These are phyloP conservation scores for Cataglyphis altisquamis DNA, from an alignment of 2,888 invertebrate genomes.

Conservation along the genomic window DNA sequence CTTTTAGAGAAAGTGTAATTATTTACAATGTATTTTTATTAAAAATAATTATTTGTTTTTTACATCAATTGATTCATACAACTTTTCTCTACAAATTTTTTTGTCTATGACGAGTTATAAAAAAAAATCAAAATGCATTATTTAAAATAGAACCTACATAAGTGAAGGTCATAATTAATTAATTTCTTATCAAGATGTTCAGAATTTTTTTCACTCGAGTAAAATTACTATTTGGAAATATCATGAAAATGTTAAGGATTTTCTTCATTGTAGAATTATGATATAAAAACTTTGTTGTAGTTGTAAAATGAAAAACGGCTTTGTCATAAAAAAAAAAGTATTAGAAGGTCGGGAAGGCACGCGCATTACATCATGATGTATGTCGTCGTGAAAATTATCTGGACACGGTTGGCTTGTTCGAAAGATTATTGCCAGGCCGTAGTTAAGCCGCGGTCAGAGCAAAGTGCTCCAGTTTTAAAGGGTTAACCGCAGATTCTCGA, in stretches of 20 bases:
- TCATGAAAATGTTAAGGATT: background rate
- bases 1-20: too few relatives aligned
- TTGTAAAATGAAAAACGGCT: background rate
- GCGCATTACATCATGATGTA: conserved; percentile 29
- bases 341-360: conserved; percentile 1
- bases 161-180: conserved; percentile 4
- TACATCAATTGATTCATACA: too few relatives aligned
- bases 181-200: background rate
- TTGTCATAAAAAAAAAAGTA: background rate
- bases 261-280: background rate
- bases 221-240: background rate
- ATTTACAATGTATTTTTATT: too few relatives aligned
- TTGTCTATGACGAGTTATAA: too few relatives aligned
- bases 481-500: conserved; percentile 30
- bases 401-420: conserved; percentile 50
- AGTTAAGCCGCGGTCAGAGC: conserved; percentile 34
- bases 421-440: conserved; percentile 22
- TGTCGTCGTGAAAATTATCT: conserved; percentile 44
- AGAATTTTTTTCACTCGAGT: background rate
- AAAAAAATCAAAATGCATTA: too few relatives aligned
- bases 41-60: too few relatives aligned
- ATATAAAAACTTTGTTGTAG: background rate
- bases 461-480: conserved; percentile 50
- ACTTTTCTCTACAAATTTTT: too few relatives aligned
- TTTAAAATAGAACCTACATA: too few relatives aligned